Base-by-base conservation (phyloP, 2,888 invertebrate genomes). In the Amphipoea lucens region DNA sequence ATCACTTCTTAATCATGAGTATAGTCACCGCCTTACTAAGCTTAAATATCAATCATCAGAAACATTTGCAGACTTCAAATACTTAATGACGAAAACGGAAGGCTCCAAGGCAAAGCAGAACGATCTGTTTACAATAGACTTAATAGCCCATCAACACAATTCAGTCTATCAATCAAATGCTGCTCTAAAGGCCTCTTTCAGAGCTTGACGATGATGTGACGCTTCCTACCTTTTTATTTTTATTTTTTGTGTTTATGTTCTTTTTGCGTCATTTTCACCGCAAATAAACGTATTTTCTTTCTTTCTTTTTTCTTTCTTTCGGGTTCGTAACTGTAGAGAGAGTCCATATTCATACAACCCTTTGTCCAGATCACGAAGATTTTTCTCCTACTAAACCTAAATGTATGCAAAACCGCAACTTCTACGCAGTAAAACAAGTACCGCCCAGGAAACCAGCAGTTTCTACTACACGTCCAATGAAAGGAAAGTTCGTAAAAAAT, bases 401-500 rank as follows among this genome's bases (percentile, higher is more conserved):
- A 63, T 65, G 12, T 60, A 73, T 77, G 9, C 62, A 51, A 1
- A 69, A 74, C 76, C 68, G 40, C 62, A 79, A 74, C 60, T 29
- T n/a, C 42, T 20, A 57, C 12, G 42, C 67, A 73, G 36, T 14
- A 45, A 67, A 77, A 63, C 85, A 51, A 67, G 80, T 86, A 72
- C 63, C 84, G 72, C 77, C 81, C 84, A 74, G 75, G 85, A 84
- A 81, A 84, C 74, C 5, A 63, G 62, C 5, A 77, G 51, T 86
- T 87, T 86, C 87, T 79, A 73, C 67, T 51, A 68, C 69, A 76
- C 40, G 77, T 68, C 85, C 75, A 65, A 74, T 42, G 74, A 70
- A 75, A 78, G 75, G 87, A 87, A 88, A 87, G 87, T 84, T 73
- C 42, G 77, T 81, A 82, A 86, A 87, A 87, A 81, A 68, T 84